Evolutionary conservation across 2,888 invertebrate species (phyloP).

Genomic region (Stomorhina lunata): DNA sequence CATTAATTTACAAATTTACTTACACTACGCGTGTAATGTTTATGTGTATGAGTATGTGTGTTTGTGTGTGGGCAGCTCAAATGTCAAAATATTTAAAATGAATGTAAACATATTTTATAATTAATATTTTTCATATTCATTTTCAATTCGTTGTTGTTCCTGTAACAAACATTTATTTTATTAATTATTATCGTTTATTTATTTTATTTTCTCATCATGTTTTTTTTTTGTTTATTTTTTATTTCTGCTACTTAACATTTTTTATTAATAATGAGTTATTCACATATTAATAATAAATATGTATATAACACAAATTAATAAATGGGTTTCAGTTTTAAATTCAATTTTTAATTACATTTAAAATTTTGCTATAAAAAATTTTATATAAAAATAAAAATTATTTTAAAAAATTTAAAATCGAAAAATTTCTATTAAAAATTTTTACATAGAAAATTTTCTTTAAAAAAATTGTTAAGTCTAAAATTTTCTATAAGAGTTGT

Average conservation of each 20-base stretch:
- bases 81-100: conserved; percentile 58
- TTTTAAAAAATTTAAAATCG: too few relatives aligned
- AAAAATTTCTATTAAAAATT: too few relatives aligned
- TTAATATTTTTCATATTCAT: conserved; percentile 51
- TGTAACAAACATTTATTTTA: conserved; percentile 55
- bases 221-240: neutral
- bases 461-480: too few relatives aligned
- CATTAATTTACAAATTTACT: conserved; percentile 16
- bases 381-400: too few relatives aligned
- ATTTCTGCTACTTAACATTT: too few relatives aligned
- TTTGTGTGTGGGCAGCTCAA: conserved; percentile 9
- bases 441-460: too few relatives aligned
- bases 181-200: conserved; percentile 49
- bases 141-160: neutral
- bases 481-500: too few relatives aligned
- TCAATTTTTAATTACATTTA: too few relatives aligned
- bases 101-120: conserved; percentile 65
- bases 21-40: too few relatives aligned
- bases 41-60: neutral
- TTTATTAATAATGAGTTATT: neutral
- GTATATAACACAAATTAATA: too few relatives aligned
- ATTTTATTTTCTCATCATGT: conserved; percentile 7
- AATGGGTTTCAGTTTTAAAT: too few relatives aligned
- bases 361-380: too few relatives aligned
- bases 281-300: neutral